Percentiles rank a stretch among this genome's conserved stretches.
These are phyloP conservation scores for Bombus breviceps DNA, from an alignment of 1,140 invertebrate species.

Conservation along the genomic window DNA sequence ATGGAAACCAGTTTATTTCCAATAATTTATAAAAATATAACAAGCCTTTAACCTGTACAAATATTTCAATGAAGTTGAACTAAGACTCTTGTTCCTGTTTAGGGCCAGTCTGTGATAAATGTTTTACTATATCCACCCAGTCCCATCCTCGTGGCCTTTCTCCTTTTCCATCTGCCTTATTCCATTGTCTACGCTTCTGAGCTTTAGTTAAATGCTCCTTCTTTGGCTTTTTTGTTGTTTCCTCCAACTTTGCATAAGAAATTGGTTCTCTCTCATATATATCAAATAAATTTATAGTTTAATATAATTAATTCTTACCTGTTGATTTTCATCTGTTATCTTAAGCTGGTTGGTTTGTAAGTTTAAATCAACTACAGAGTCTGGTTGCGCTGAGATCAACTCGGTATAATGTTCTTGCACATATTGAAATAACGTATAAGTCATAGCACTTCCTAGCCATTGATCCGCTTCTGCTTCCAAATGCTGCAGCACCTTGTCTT, in stretches of 20 bases:
- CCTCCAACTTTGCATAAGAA: constrained; percentile 69
- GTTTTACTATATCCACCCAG: constrained; percentile 97
- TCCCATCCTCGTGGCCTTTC: constrained; percentile 94
- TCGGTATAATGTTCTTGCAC: constrained; percentile 92
- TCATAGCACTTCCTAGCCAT: constrained; percentile 95
- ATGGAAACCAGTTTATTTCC: constrained; percentile 68
- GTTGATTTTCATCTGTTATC: constrained; percentile 66
- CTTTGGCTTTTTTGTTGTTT: constrained; percentile 84
- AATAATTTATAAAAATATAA: constrained; percentile 76
- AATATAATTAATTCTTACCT: constrained; percentile 52
- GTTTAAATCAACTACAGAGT: constrained; percentile 76
- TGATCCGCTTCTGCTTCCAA: constrained; percentile 89
- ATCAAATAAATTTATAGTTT: background rate
- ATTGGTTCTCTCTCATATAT: background rate
- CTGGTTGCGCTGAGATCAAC: constrained; percentile 88
- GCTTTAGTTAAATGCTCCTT: constrained; percentile 95
- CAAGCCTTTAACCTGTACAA: constrained; percentile 67
- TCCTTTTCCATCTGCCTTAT: constrained; percentile 90
- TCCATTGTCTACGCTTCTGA: constrained; percentile 95
- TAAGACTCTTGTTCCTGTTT: constrained; percentile 81
- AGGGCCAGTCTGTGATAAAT: constrained; percentile 93
- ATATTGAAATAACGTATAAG: constrained; percentile 96
- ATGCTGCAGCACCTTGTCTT: constrained; percentile 87
- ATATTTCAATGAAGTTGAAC: constrained; percentile 66
- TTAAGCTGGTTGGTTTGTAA: constrained; percentile 71